Evolutionary conservation across 2,113 vertebrate genomes (phyloP).

Genomic region (Rutilus rutilus): DNA sequence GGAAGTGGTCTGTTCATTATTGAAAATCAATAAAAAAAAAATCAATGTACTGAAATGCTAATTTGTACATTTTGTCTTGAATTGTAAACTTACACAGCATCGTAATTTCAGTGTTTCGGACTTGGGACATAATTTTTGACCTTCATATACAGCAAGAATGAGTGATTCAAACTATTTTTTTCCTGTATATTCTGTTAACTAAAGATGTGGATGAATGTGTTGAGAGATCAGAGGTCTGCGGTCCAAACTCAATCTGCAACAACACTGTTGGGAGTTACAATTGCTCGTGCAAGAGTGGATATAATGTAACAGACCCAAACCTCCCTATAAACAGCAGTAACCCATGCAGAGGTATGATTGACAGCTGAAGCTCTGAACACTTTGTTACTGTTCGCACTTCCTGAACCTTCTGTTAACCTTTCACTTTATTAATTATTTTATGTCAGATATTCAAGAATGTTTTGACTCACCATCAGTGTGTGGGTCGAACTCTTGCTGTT

Average conservation of each 20-base stretch:
- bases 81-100: background rate
- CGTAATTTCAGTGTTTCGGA: background rate
- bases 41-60: no score
- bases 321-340: conserved; percentile 6
- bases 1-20: no score
- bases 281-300: conserved; percentile 29
- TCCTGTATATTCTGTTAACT: background rate
- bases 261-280: conserved; percentile 30
- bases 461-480: background rate
- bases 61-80: background rate
- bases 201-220: conserved; percentile 23
- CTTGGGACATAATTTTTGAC: background rate
- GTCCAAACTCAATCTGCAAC: conserved; percentile 39
- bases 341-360: background rate
- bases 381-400: background rate
- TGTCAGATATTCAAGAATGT: no score
- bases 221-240: background rate
- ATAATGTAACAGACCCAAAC: conserved; percentile 20
- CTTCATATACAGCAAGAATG: background rate
- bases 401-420: no score
- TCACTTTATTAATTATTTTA: background rate
- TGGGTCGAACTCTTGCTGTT: background rate
- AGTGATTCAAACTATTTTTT: background rate
- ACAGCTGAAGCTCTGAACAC: background rate
- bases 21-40: no score